phyloP scores from a whole-genome alignment of 2,888 invertebrate genomes.

The Melolontha melolontha region DNA sequence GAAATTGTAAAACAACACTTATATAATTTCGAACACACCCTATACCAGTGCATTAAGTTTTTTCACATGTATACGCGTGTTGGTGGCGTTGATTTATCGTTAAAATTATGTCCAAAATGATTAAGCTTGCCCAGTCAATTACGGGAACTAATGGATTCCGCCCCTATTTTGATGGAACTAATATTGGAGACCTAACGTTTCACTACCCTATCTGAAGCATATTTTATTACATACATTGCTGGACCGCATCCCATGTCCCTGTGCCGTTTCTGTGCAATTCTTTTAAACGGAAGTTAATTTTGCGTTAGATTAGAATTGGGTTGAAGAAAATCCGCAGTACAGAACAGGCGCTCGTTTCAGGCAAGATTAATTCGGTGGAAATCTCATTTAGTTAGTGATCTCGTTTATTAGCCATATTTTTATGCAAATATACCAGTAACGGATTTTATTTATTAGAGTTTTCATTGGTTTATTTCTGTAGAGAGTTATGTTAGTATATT shows the following conservation, averaged over 20 bases:
- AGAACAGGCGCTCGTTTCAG: not conserved
- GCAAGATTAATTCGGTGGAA: constrained; percentile 10
- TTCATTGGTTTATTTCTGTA: no score
- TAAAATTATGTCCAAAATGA: constrained; percentile 14
- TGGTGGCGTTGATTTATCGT: constrained; percentile 20
- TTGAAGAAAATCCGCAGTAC: not conserved
- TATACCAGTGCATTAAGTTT: constrained; percentile 1
- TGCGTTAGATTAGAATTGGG: constrained; percentile 17
- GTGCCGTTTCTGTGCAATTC: constrained; percentile 3
- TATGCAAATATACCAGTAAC: not conserved
- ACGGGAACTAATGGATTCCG: constrained; percentile 18
- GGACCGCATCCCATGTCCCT: not conserved
- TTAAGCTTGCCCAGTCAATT: constrained; percentile 25
- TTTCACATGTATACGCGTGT: constrained; percentile 1
- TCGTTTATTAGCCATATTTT: constrained; percentile 16
- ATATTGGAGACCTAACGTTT: constrained; percentile 3
- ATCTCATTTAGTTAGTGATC: constrained; percentile 4
- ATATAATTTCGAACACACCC: no score
- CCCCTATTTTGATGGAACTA: constrained; percentile 14
- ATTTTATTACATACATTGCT: not conserved
- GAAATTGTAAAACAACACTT: no score
- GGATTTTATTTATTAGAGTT: not conserved
- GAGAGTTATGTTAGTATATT: no score
- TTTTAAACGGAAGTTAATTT: constrained; percentile 25
- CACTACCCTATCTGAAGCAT: not conserved